These are phyloP conservation scores for Frankliniella fusca DNA, from an alignment of 2,888 invertebrate species.

Conservation along the genomic window DNA sequence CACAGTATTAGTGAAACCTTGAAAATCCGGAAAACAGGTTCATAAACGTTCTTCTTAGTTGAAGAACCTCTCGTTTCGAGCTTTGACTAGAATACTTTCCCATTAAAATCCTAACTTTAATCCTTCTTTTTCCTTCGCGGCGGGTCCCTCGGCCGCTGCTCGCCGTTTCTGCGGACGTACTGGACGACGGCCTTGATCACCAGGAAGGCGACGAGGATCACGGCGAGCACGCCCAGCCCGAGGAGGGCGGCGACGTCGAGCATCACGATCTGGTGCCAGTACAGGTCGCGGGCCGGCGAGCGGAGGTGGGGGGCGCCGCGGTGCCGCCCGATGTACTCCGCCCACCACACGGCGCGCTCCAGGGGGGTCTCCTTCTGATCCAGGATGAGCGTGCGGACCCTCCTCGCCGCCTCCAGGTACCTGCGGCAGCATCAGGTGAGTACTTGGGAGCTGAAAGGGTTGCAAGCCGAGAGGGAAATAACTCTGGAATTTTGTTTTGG, in stretches of 20 bases:
- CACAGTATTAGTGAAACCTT: too few relatives aligned
- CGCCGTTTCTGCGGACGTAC: not conserved
- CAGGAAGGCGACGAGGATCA: not conserved
- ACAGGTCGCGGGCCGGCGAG: not conserved
- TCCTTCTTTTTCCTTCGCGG: not conserved
- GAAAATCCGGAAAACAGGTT: too few relatives aligned
- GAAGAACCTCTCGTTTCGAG: too few relatives aligned
- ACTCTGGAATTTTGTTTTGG: too few relatives aligned
- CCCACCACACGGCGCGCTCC: constrained; percentile 16
- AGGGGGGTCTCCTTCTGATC: not conserved
- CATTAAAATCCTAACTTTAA: not conserved
- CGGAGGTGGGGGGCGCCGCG: constrained; percentile 17
- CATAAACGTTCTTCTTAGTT: too few relatives aligned
- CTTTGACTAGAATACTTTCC: too few relatives aligned
- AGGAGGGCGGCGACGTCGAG: not conserved
- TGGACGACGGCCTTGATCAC: not conserved
- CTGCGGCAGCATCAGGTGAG: not conserved
- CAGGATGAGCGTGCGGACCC: not conserved
- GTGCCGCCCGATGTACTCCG: not conserved
- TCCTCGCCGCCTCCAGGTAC: not conserved
- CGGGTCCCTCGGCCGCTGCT: not conserved
- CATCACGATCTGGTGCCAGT: not conserved
- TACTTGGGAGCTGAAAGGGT: too few relatives aligned
- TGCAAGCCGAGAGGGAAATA: too few relatives aligned
- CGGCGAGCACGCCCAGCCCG: not conserved